Conservation (phyloP, 2,888 invertebrate species). For the Drosophila villosipedis region DNA sequence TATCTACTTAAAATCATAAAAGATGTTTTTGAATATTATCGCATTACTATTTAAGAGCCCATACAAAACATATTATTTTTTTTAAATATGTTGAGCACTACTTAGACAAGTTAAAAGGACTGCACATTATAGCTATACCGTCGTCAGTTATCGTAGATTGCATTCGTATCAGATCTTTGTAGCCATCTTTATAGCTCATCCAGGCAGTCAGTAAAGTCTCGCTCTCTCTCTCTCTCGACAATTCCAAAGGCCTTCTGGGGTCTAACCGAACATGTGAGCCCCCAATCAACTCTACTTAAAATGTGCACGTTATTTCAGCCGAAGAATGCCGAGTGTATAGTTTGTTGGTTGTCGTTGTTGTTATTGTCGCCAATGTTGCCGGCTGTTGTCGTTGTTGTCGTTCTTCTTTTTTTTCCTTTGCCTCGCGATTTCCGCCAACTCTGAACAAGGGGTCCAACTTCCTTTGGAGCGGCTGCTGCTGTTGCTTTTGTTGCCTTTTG, state of each 20-base stretch:
- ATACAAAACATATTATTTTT: background rate
- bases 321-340: slow-evolving; percentile 61
- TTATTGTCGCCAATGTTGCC: slow-evolving; percentile 44
- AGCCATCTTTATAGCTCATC: slow-evolving; percentile 22
- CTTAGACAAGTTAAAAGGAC: background rate
- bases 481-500: slow-evolving; percentile 24
- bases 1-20: background rate
- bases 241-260: slow-evolving; percentile 1
- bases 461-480: slow-evolving; percentile 56
- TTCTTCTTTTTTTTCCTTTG: slow-evolving; percentile 45
- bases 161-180: background rate
- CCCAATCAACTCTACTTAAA: slow-evolving; percentile 71
- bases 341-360: slow-evolving; percentile 34
- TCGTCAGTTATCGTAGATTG: no score
- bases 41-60: background rate
- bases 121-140: no score
- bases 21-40: background rate
- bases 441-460: slow-evolving; percentile 64
- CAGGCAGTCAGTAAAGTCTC: slow-evolving; percentile 2
- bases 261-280: slow-evolving; percentile 47
- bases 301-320: slow-evolving; percentile 65
- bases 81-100: background rate
- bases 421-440: slow-evolving; percentile 77
- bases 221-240: background rate
- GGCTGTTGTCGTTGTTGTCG: slow-evolving; percentile 29